A percentile compares a stretch with the other conserved stretches of the same genome.
phyloP scores from a whole-genome alignment of 1,140 invertebrate species.

The Geopemphigus sp. region DNA sequence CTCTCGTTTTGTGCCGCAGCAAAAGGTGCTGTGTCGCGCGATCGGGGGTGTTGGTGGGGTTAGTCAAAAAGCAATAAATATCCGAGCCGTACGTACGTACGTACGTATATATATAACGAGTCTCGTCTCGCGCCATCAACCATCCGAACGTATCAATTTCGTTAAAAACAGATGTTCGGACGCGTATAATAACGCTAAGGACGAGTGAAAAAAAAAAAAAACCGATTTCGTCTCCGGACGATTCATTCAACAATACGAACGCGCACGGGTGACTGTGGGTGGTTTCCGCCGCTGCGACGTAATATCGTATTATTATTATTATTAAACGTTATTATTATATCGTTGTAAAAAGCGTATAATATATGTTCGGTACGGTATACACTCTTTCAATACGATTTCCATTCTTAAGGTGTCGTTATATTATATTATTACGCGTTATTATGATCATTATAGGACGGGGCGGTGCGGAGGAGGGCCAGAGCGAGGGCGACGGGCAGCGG shows the following conservation, averaged over 20 bases:
- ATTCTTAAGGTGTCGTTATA: constrained; percentile 45
- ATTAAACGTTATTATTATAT: constrained; percentile 15
- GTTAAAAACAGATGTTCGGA: constrained; percentile 44
- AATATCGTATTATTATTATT: constrained; percentile 1
- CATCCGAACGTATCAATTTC: constrained; percentile 43
- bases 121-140: constrained; percentile 39
- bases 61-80: constrained; percentile 25
- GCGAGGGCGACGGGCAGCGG: no score
- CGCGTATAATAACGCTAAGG: constrained; percentile 28
- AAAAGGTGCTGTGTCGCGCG: no score
- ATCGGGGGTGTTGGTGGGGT: no score
- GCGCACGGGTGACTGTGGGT: constrained; percentile 6
- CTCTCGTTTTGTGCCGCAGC: no score
- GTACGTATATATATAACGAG: neutral
- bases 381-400: constrained; percentile 41
- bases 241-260: constrained; percentile 38
- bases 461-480: no score
- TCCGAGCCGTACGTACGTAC: neutral
- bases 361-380: no score
- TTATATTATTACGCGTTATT: constrained; percentile 16
- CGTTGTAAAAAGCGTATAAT: neutral
- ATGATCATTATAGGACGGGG: neutral
- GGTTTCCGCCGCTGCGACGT: constrained; percentile 22
- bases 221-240: neutral
- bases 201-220: constrained; percentile 17